phyloP scores from a whole-genome alignment of 2,888 invertebrate species.

The Petrophora chlorosata region DNA sequence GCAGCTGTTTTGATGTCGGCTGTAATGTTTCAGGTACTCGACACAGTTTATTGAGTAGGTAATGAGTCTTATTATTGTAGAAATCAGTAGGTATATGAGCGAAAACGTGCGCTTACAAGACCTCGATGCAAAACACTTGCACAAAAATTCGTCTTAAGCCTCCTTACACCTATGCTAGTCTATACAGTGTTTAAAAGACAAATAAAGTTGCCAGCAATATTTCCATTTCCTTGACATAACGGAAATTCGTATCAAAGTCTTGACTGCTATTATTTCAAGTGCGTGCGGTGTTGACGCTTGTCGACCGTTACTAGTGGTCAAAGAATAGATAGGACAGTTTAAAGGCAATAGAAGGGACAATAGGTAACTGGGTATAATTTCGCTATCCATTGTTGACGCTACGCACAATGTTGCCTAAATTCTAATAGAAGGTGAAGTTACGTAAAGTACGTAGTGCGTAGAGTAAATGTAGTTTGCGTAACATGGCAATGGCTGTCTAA shows the following conservation, averaged over 20 bases:
- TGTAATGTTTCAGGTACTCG: neutral
- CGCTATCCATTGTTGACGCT: too few species aligned
- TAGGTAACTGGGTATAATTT: neutral
- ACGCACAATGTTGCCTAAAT: too few species aligned
- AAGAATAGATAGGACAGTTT: constrained; percentile 12
- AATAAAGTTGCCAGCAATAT: neutral
- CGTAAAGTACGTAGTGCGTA: too few species aligned
- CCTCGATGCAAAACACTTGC: too few species aligned
- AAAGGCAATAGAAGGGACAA: neutral
- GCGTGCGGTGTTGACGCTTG: constrained; percentile 22
- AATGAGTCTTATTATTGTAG: too few species aligned
- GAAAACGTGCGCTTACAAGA: too few species aligned
- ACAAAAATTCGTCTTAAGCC: too few species aligned
- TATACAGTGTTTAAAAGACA: neutral
- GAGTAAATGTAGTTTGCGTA: too few species aligned
- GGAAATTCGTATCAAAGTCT: constrained; percentile 44
- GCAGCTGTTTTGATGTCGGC: neutral
- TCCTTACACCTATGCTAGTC: neutral
- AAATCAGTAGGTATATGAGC: too few species aligned
- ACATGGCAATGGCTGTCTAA: too few species aligned
- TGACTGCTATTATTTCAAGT: constrained; percentile 35
- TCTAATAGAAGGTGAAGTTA: too few species aligned
- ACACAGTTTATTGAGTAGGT: too few species aligned
- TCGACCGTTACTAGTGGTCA: constrained; percentile 24
- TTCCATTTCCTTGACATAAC: constrained; percentile 33